Evolutionary conservation across 2,797 vertebrate genomes (phyloP).

Genomic region (Sitta carolinensis): DNA sequence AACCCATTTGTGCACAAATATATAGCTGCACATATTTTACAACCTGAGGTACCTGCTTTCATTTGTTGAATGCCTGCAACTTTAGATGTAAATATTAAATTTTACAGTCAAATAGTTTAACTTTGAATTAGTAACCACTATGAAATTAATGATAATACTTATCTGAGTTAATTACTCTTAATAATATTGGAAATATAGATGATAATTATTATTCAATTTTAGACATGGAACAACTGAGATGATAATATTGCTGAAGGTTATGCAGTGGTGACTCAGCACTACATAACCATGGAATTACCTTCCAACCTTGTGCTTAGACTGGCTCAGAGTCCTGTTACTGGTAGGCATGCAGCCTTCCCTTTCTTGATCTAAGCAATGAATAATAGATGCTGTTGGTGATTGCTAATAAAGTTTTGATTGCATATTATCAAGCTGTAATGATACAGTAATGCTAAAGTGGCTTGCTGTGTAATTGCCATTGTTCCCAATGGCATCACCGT

Average conservation of each 20-base stretch:
- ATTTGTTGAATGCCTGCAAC: background rate
- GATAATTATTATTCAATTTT: background rate
- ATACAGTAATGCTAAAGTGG: background rate
- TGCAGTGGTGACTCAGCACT: background rate
- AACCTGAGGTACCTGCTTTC: background rate
- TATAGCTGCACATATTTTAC: background rate
- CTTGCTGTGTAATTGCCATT: conserved; percentile 42
- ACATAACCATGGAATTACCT: background rate
- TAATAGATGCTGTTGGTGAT: conserved; percentile 40
- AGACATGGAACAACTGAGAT: background rate
- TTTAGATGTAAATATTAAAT: background rate
- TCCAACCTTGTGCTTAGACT: background rate
- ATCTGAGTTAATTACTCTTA: background rate
- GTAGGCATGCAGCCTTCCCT: background rate
- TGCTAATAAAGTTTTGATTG: conserved; percentile 66
- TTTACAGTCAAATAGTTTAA: background rate
- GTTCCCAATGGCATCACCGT: conserved; percentile 23
- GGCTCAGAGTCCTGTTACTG: background rate
- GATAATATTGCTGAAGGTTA: background rate
- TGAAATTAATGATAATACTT: background rate
- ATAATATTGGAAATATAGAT: background rate
- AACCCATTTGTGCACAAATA: background rate
- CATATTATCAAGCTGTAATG: conserved; percentile 22
- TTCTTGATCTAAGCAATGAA: background rate
- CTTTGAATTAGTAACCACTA: background rate